phyloP scores from a whole-genome alignment of 2,888 invertebrate species.

The Orthonevra nobilis region DNA sequence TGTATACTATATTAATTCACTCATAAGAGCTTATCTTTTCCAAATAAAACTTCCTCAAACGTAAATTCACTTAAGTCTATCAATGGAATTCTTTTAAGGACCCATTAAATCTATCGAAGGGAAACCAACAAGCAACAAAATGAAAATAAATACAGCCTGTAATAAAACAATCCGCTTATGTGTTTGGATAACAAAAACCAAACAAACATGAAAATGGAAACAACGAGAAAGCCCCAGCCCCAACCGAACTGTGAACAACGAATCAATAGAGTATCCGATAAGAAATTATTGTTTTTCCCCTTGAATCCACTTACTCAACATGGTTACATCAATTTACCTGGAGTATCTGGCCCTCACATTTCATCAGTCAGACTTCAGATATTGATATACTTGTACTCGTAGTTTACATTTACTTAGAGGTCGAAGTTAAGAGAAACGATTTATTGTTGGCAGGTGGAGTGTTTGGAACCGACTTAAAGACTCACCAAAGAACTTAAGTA shows the following conservation, averaged over 20 bases:
- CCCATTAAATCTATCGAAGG: slow-evolving; percentile 15
- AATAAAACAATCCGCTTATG: slow-evolving; percentile 29
- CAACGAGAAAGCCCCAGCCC: neutral
- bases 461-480: too few relatives aligned
- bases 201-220: neutral
- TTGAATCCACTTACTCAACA: slow-evolving; percentile 8
- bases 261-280: slow-evolving; percentile 39
- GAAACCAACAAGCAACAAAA: slow-evolving; percentile 2
- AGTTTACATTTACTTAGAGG: slow-evolving; percentile 29
- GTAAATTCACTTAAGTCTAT: slow-evolving; percentile 41
- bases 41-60: slow-evolving; percentile 34
- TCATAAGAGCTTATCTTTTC: slow-evolving; percentile 22
- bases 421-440: too few relatives aligned
- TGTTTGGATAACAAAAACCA: neutral
- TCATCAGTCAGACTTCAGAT: slow-evolving; percentile 4
- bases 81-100: slow-evolving; percentile 15
- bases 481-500: too few relatives aligned
- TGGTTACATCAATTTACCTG: slow-evolving; percentile 17
- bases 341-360: slow-evolving; percentile 6
- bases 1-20: slow-evolving; percentile 22
- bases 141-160: neutral
- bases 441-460: too few relatives aligned
- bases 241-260: neutral
- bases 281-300: slow-evolving; percentile 21
- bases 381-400: neutral